Base-by-base conservation (phyloP, 2,113 vertebrate genomes). In the Connochaetes taurinus region DNA sequence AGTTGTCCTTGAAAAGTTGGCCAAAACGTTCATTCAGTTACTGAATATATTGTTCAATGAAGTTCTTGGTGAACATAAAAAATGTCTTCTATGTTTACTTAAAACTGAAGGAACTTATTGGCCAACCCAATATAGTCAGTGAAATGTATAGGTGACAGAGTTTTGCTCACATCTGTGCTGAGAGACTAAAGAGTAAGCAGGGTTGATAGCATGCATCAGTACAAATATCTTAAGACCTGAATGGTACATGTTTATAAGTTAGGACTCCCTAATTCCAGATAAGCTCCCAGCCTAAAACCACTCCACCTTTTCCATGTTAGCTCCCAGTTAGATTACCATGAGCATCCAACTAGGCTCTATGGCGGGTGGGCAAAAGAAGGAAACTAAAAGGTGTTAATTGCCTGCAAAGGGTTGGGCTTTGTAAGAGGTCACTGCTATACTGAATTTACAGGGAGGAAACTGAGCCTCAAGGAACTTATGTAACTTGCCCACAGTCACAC, bases 171-270 rank as follows among this genome's bases (percentile, higher is more conserved):
- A 47, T 55, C 16, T 88, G 80, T 78, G 67, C 64, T 53, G 86
- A 95, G 57, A 90, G 50, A 71, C 67, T 82, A 40, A 36, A 11
- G 47, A 14, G 16, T 76, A 92, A 58, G 67, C 31, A n/a, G 50
- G n/a, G n/a, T 71, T 90, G 71, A 76, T 29, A 50, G 57, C 31
- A 76, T 43, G 4, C 40, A 78, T 85, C 33, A 57, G 13, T 89
- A 91, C 74, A 89, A 50, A 94, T 86, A 88, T 88, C 94, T 97
- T 93, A 97, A 92, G 7, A 92, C 33, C 23, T 94, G n/a, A 52
- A 62, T 23, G 47, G 25, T 27, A 62, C 52, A 45, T 67, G 52
- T 95, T 94, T 89, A 88, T 71, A 93, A 92, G 27, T 47, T 58
- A 45, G 7, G 2, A 55, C 29, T 95, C 33, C 50, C 57, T 94